Evolutionary conservation across 1,140 invertebrate species (phyloP).

Genomic region (Eulimnadia texana): DNA sequence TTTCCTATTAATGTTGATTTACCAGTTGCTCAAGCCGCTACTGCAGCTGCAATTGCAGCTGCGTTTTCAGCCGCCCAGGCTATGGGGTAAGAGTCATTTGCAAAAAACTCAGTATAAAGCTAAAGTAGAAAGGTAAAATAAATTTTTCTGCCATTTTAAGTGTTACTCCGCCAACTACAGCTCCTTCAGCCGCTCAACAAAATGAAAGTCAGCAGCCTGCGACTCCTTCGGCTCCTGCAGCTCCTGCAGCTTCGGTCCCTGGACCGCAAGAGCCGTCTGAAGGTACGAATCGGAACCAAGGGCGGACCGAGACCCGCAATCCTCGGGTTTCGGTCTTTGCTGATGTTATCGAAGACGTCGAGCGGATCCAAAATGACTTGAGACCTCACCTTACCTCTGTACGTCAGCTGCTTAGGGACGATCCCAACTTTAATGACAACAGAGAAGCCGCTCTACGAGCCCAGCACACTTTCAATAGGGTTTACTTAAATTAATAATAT

Average conservation of each 20-base stretch:
- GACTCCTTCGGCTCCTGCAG: slow-evolving; percentile 4
- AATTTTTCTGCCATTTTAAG: neutral
- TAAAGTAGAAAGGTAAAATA: neutral
- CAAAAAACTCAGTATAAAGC: neutral
- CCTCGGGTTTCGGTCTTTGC: slow-evolving; percentile 41
- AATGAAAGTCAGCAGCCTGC: neutral
- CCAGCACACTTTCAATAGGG: slow-evolving; percentile 5
- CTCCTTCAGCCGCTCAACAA: neutral
- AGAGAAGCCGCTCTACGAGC: slow-evolving; percentile 10
- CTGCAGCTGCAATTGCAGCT: slow-evolving; percentile 32
- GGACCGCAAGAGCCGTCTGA: neutral
- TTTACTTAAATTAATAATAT: neutral
- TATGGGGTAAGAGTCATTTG: slow-evolving; percentile 8
- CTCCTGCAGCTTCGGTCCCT: slow-evolving; percentile 12
- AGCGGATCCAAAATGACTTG: slow-evolving; percentile 42
- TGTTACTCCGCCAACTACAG: neutral
- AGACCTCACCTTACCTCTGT: slow-evolving; percentile 45
- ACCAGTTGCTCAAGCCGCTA: slow-evolving; percentile 27
- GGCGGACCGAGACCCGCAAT: slow-evolving; percentile 20
- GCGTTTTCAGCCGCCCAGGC: slow-evolving; percentile 31
- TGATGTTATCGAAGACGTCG: slow-evolving; percentile 40
- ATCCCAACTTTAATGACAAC: slow-evolving; percentile 35
- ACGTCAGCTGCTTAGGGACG: slow-evolving; percentile 38
- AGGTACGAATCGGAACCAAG: slow-evolving; percentile 1
- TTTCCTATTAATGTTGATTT: neutral